Percentiles rank a stretch among this genome's conserved stretches.
Evolutionary conservation across 2,888 invertebrate genomes (phyloP).

Genomic region (Macrosoma leucophasiata): DNA sequence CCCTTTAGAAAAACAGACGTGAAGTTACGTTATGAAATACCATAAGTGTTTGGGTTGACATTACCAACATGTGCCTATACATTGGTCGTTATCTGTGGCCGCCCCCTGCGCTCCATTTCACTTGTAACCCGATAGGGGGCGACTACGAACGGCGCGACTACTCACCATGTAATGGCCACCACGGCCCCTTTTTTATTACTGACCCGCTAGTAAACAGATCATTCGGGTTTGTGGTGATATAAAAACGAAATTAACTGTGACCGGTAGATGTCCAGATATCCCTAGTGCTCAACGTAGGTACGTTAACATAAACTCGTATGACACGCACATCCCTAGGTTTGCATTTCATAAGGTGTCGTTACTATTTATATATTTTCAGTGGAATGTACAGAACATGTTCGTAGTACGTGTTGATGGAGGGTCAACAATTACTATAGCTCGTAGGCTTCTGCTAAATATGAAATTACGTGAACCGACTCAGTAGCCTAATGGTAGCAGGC

Average conservation of each 20-base stretch:
- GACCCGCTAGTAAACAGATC: conserved; percentile 76
- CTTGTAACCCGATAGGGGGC: conserved; percentile 75
- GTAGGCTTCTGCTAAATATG: too few species aligned
- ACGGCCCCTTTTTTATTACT: conserved; percentile 74
- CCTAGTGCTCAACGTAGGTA: conserved; percentile 45
- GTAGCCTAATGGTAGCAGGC: too few species aligned
- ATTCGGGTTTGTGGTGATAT: conserved; percentile 76
- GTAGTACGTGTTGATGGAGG: too few species aligned
- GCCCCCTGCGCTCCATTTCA: conserved; percentile 70
- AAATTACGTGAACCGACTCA: too few species aligned
- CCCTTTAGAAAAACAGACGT: too few species aligned
- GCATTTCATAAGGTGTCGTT: too few species aligned
- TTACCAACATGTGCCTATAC: conserved; percentile 53
- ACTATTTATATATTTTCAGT: too few species aligned
- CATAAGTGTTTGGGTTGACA: conserved; percentile 48
- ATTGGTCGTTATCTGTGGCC: conserved; percentile 69
- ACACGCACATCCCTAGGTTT: conserved; percentile 50
- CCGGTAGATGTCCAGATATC: conserved; percentile 66
- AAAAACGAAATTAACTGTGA: conserved; percentile 74
- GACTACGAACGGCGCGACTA: conserved; percentile 56
- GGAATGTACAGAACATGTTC: too few species aligned
- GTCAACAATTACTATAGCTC: too few species aligned
- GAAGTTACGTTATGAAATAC: too few species aligned
- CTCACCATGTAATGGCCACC: conserved; percentile 67
- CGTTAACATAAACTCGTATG: conserved; percentile 59